Conservation (phyloP, 1,140 invertebrate species). For the Pseudomyrmex cubaensis region DNA sequence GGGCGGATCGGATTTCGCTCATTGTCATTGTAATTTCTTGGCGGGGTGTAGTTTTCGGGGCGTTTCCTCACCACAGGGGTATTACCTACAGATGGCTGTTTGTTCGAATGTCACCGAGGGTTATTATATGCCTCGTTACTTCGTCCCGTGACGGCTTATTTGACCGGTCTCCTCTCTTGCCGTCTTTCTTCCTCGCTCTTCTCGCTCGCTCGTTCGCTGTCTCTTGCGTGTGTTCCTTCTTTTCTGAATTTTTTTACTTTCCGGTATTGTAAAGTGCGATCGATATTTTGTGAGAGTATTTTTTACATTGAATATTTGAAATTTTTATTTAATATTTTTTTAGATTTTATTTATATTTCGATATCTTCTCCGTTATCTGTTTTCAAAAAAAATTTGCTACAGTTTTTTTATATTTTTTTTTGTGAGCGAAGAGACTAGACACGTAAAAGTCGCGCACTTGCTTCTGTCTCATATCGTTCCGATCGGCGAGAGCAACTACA, state of each 20-base stretch:
- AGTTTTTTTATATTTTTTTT: background rate
- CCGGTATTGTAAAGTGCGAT: background rate
- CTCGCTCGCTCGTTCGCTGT: background rate
- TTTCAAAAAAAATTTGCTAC: background rate
- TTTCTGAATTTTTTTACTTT: background rate
- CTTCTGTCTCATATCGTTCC: constrained; percentile 21
- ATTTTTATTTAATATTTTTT: too few species aligned
- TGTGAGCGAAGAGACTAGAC: background rate
- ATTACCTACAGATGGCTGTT: constrained; percentile 85
- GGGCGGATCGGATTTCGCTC: constrained; percentile 83
- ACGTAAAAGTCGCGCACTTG: background rate
- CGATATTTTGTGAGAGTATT: too few species aligned
- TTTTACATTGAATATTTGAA: too few species aligned
- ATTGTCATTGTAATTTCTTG: constrained; percentile 85
- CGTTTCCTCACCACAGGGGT: constrained; percentile 83
- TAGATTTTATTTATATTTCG: too few species aligned
- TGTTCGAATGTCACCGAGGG: constrained; percentile 82
- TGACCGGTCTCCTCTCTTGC: constrained; percentile 70
- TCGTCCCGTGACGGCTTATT: constrained; percentile 76
- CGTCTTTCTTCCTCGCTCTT: constrained; percentile 32
- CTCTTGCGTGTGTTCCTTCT: background rate
- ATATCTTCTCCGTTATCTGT: too few species aligned
- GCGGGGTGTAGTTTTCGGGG: constrained; percentile 84
- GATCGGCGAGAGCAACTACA: constrained; percentile 39
- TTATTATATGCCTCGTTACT: constrained; percentile 85